Conservation (phyloP, 2,888 invertebrate genomes). For the Cryptophagus acutangulus region DNA sequence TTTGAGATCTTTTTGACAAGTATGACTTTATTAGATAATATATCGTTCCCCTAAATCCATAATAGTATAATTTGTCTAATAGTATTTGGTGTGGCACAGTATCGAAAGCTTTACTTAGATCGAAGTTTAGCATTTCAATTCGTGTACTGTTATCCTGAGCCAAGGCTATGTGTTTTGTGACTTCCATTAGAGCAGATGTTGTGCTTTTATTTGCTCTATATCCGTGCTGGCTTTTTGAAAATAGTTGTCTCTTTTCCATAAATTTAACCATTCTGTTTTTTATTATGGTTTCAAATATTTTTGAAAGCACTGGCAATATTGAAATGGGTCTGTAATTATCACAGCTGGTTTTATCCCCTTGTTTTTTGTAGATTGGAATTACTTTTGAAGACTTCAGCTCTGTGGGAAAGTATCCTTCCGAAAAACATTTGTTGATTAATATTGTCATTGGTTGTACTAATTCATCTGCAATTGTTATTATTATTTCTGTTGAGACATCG, state of each 20-base stretch:
- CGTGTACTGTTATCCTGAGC: background rate
- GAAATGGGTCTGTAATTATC: constrained; percentile 14
- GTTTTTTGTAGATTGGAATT: constrained; percentile 14
- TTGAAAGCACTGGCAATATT: constrained; percentile 10
- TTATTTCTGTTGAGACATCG: constrained; percentile 5
- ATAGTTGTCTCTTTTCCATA: constrained; percentile 3
- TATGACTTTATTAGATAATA: constrained; percentile 13
- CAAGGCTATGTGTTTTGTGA: background rate
- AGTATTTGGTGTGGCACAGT: constrained; percentile 10
- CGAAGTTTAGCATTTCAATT: constrained; percentile 8
- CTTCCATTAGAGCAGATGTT: constrained; percentile 5
- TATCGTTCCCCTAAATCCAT: constrained; percentile 13
- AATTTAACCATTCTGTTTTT: constrained; percentile 5
- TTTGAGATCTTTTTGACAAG: constrained; percentile 15
- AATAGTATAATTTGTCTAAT: constrained; percentile 13
- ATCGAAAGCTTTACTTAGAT: constrained; percentile 13
- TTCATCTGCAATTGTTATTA: constrained; percentile 4
- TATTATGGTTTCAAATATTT: constrained; percentile 12
- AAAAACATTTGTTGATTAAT: constrained; percentile 10
- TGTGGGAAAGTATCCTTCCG: constrained; percentile 9
- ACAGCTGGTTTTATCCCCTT: constrained; percentile 8
- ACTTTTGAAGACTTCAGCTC: constrained; percentile 11
- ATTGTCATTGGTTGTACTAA: constrained; percentile 3
- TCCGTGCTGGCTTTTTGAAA: constrained; percentile 10
- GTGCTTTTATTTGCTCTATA: constrained; percentile 7